These are phyloP conservation scores for Corythoichthys intestinalis DNA, from an alignment of 2,113 vertebrate species.

Conservation along the genomic window DNA sequence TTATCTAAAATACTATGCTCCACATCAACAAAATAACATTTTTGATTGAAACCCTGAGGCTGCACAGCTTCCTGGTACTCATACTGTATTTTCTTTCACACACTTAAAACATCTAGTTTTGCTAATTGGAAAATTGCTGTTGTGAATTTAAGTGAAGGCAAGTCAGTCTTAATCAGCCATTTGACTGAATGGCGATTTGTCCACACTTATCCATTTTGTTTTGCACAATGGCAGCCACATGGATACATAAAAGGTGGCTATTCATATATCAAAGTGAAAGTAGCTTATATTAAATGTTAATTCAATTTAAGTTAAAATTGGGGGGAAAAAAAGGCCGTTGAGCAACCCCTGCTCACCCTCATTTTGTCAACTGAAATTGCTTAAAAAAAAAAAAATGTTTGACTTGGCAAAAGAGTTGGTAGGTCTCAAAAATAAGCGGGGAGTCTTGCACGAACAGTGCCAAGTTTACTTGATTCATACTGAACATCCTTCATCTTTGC, in stretches of 20 bases:
- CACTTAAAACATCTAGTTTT: conserved; percentile 2
- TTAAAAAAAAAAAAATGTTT: conserved; percentile 87
- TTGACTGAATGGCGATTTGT: not conserved
- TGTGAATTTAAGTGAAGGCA: conserved; percentile 4
- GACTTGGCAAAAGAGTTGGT: conserved; percentile 90
- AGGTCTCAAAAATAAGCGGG: conserved; percentile 86
- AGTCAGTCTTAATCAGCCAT: not conserved
- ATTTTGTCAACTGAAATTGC: no score
- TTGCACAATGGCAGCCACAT: not conserved
- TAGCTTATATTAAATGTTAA: no score
- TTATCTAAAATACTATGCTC: not conserved
- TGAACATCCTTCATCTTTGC: conserved; percentile 84
- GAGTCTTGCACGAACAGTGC: conserved; percentile 87
- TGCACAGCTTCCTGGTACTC: not conserved
- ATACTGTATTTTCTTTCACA: not conserved
- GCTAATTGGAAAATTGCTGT: not conserved
- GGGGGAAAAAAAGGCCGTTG: no score
- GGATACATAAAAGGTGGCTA: conserved; percentile 26
- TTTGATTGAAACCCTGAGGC: not conserved
- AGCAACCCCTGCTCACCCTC: no score
- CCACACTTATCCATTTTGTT: not conserved
- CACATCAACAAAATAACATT: not conserved
- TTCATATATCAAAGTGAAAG: no score
- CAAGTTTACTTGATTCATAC: conserved; percentile 84
- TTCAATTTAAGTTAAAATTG: no score